phyloP scores from a whole-genome alignment of 2,797 vertebrate species.

The Hoplostethus atlanticus region DNA sequence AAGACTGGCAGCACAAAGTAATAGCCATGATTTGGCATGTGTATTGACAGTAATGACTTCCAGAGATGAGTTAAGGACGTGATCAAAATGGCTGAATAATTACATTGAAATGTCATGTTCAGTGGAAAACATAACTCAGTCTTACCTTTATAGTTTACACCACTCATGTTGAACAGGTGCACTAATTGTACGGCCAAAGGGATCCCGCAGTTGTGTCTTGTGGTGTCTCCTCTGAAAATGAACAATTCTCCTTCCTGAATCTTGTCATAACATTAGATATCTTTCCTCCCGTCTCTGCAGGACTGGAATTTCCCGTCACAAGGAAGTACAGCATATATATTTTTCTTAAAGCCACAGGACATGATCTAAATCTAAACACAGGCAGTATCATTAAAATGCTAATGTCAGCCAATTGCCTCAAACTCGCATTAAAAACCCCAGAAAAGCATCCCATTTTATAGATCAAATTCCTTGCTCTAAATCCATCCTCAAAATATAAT shows the following conservation, averaged over 20 bases:
- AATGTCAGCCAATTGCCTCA: too few relatives aligned
- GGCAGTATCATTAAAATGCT: too few relatives aligned
- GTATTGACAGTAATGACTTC: too few relatives aligned
- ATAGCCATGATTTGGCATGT: too few relatives aligned
- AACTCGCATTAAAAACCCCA: too few relatives aligned
- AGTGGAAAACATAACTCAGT: not conserved
- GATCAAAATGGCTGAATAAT: too few relatives aligned
- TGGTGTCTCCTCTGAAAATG: not conserved
- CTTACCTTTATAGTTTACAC: conserved; percentile 35
- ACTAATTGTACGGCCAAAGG: not conserved
- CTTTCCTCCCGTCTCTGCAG: not conserved
- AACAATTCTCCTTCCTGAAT: not conserved
- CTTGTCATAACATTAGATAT: not conserved
- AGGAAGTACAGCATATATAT: conserved; percentile 6
- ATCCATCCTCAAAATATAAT: too few relatives aligned
- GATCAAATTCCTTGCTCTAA: too few relatives aligned
- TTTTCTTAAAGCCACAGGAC: not conserved
- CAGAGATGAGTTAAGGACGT: too few relatives aligned
- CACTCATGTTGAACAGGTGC: conserved; percentile 39
- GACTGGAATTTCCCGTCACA: conserved; percentile 16
- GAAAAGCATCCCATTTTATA: too few relatives aligned
- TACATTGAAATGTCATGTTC: too few relatives aligned
- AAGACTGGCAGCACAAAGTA: too few relatives aligned
- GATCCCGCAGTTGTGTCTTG: not conserved
- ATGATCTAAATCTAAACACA: not conserved